Percentiles rank a stretch among this genome's conserved stretches.
These are phyloP conservation scores for Gryllus bimaculatus DNA, from an alignment of 1,140 invertebrate species.

Conservation along the genomic window DNA sequence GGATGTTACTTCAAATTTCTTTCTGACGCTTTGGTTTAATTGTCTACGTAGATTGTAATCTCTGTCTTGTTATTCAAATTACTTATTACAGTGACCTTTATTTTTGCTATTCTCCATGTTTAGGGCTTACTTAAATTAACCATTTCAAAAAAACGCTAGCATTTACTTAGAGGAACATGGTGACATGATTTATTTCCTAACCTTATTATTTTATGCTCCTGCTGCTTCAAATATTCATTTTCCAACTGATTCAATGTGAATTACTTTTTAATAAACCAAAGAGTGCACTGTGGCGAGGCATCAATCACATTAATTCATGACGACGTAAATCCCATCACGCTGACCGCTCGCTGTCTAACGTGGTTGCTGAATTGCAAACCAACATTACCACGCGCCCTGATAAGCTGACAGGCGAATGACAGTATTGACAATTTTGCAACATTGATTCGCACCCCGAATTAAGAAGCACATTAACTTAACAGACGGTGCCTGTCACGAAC, in stretches of 20 bases:
- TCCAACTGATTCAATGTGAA: neutral
- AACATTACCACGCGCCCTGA: neutral
- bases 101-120: too few species aligned
- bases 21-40: too few species aligned
- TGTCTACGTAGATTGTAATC: too few species aligned
- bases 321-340: neutral
- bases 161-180: too few species aligned
- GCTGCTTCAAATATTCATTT: neutral
- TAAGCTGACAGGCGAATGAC: neutral
- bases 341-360: neutral
- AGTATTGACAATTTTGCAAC: neutral
- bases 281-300: neutral
- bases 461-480: neutral
- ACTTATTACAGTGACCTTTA: too few species aligned
- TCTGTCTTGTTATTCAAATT: too few species aligned
- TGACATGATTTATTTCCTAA: too few species aligned
- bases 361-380: neutral
- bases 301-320: constrained; percentile 1
- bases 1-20: too few species aligned
- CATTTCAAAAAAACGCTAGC: too few species aligned
- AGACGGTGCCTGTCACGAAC: neutral
- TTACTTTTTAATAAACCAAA: neutral
- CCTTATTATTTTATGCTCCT: too few species aligned
- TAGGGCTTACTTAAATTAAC: too few species aligned
- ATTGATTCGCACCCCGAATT: too few species aligned